Evolutionary conservation across 2,888 invertebrate genomes (phyloP).

Genomic region (Miltochrista miniata): DNA sequence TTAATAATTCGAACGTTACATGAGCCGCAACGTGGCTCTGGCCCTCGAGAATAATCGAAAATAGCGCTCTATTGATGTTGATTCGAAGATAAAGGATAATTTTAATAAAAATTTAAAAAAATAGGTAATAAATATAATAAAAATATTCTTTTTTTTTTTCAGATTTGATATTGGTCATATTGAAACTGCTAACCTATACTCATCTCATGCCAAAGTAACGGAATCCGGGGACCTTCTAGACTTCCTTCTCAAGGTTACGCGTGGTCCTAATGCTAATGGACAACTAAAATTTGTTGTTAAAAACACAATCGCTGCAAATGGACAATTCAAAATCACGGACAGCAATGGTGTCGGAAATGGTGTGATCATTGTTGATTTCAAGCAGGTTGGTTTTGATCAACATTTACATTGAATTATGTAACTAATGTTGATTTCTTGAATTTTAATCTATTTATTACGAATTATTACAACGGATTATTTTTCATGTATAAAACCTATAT

Average conservation of each 20-base stretch:
- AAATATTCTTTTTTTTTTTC: neutral
- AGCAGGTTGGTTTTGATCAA: slow-evolving; percentile 57
- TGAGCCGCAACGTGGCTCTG: too few relatives aligned
- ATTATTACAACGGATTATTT: neutral
- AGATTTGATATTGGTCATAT: slow-evolving; percentile 77
- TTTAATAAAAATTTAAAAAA: too few relatives aligned
- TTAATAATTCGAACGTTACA: too few relatives aligned
- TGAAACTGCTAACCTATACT: slow-evolving; percentile 67
- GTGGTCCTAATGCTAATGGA: slow-evolving; percentile 67
- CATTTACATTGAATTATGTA: neutral
- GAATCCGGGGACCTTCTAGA: slow-evolving; percentile 80
- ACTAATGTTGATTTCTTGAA: too few relatives aligned
- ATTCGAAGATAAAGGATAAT: too few relatives aligned
- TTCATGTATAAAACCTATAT: too few relatives aligned
- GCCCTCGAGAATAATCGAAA: too few relatives aligned
- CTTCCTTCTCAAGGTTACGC: slow-evolving; percentile 74
- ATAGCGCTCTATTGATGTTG: too few relatives aligned
- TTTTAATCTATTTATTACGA: neutral
- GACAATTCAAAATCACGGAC: slow-evolving; percentile 84
- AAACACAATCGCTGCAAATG: slow-evolving; percentile 84
- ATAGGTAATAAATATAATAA: too few relatives aligned
- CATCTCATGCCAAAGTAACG: slow-evolving; percentile 80
- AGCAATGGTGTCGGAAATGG: slow-evolving; percentile 87
- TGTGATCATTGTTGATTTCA: slow-evolving; percentile 82
- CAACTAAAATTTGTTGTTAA: slow-evolving; percentile 84